These are phyloP conservation scores for Ormyrus labotus DNA, from an alignment of 2,888 invertebrate species.

Conservation along the genomic window DNA sequence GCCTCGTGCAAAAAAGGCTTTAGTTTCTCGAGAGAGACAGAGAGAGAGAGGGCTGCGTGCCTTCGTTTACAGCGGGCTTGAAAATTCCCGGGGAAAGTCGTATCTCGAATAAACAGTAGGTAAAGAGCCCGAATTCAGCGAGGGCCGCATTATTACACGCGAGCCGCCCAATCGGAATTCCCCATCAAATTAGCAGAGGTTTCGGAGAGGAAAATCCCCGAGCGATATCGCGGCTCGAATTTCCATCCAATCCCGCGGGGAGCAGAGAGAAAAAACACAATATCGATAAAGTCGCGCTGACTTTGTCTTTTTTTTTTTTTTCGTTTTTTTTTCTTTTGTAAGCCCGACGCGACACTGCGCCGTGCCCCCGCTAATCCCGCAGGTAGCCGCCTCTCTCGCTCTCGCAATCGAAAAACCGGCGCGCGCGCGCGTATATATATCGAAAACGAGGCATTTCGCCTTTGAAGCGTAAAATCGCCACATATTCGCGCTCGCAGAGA, in stretches of 20 bases:
- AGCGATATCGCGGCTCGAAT: too few species aligned
- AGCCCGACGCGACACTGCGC: too few species aligned
- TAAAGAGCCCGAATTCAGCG: constrained; percentile 41
- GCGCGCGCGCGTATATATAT: neutral
- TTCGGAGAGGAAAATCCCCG: too few species aligned
- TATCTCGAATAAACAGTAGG: too few species aligned
- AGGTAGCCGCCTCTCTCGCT: too few species aligned
- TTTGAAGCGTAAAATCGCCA: constrained; percentile 48
- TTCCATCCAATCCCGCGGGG: too few species aligned
- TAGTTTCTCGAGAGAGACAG: constrained; percentile 12
- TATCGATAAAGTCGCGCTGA: constrained; percentile 21
- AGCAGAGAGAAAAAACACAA: constrained; percentile 9
- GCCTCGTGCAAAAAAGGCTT: constrained; percentile 46
- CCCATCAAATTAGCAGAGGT: too few species aligned
- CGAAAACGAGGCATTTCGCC: constrained; percentile 37
- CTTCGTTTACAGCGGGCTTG: constrained; percentile 59
- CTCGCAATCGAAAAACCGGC: neutral
- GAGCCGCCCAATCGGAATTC: too few species aligned
- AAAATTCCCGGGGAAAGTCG: constrained; percentile 55
- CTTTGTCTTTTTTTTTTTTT: constrained; percentile 4
- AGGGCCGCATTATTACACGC: neutral
- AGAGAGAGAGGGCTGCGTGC: constrained; percentile 43
- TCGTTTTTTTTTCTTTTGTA: neutral
- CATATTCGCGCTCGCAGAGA: constrained; percentile 7
- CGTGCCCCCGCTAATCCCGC: neutral